Conservation (phyloP, 2,113 vertebrate species). For the Empidonax alnorum region DNA sequence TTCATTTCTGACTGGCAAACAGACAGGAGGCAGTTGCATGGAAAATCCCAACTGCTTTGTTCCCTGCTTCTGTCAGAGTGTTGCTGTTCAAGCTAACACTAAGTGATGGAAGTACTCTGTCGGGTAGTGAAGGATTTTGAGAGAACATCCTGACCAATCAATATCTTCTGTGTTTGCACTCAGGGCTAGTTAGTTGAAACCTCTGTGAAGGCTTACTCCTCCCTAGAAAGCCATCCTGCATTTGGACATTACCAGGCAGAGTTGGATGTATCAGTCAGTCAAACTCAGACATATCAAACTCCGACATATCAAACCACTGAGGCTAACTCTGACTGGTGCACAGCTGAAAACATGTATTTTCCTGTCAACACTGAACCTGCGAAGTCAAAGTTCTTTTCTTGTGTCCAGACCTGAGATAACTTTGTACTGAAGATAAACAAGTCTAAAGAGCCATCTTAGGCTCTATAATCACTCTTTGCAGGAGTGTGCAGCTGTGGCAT, state of each 20-base stretch:
- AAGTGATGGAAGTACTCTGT: rapidly evolving
- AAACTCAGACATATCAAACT: background rate
- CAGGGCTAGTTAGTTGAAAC: background rate
- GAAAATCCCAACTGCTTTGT: background rate
- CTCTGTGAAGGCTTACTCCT: background rate
- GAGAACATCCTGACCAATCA: background rate
- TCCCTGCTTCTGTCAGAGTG: background rate
- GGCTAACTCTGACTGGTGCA: background rate
- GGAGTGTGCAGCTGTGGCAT: background rate
- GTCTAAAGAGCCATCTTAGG: background rate
- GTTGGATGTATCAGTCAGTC: background rate
- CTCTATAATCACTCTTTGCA: background rate
- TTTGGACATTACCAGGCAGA: background rate
- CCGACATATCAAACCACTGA: background rate
- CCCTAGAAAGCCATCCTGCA: background rate
- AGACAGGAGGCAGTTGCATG: background rate
- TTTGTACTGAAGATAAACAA: background rate
- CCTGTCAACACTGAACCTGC: background rate
- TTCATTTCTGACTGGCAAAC: background rate
- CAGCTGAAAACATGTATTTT: background rate
- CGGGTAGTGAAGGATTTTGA: background rate
- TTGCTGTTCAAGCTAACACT: background rate
- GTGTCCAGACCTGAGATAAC: background rate
- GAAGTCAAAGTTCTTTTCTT: background rate
- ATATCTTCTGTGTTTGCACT: background rate